Conservation (phyloP, 1,140 invertebrate genomes). For the Teleogryllus occipitalis region DNA sequence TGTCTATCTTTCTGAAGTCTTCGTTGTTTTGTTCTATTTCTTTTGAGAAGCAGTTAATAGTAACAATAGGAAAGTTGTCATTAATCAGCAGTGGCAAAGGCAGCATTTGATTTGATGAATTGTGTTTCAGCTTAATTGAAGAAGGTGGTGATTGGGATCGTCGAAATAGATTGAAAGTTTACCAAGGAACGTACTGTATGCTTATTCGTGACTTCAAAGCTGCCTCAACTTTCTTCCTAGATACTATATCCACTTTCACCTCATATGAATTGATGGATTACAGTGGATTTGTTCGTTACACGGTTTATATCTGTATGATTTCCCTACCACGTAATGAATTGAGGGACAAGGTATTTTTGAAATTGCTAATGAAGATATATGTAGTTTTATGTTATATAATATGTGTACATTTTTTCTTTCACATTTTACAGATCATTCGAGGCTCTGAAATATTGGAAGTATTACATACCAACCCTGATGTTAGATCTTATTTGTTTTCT, state of each 20-base stretch:
- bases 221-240: slow-evolving; percentile 90
- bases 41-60: too few species aligned
- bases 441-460: slow-evolving; percentile 95
- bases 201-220: slow-evolving; percentile 93
- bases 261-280: slow-evolving; percentile 99
- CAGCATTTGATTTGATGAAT: neutral
- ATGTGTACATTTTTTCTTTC: neutral
- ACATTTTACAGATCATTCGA: slow-evolving; percentile 57
- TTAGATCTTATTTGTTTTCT: slow-evolving; percentile 87
- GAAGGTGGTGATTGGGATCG: slow-evolving; percentile 99
- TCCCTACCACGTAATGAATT: slow-evolving; percentile 74
- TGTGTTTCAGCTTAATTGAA: slow-evolving; percentile 67
- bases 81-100: too few species aligned
- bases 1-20: too few species aligned
- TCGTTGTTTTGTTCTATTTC: too few species aligned
- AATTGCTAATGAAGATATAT: neutral
- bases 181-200: slow-evolving; percentile 92
- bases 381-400: neutral
- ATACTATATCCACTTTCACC: slow-evolving; percentile 98
- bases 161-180: slow-evolving; percentile 91
- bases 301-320: slow-evolving; percentile 80
- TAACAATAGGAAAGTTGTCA: too few species aligned
- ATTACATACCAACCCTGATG: slow-evolving; percentile 75
- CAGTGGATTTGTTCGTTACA: slow-evolving; percentile 81
- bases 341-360: slow-evolving; percentile 58